Evolutionary conservation across 2,888 invertebrate genomes (phyloP).

Genomic region (Nephrocerus scutellatus): DNA sequence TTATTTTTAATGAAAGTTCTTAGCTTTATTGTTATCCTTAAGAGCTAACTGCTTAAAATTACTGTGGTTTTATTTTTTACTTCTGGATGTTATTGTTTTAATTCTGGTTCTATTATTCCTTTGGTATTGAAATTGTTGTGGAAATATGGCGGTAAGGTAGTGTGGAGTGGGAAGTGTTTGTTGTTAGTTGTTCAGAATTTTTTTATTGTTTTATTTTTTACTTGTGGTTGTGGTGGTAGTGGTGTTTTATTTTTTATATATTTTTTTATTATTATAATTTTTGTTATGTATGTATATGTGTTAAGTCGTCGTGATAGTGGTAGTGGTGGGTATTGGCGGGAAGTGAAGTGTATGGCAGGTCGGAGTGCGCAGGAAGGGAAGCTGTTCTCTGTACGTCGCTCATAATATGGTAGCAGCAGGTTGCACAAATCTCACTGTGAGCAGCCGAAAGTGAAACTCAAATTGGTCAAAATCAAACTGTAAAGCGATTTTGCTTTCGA

Average conservation of each 20-base stretch:
- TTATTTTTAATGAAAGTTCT: no score
- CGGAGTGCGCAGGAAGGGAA: no score
- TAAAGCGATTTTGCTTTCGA: no score
- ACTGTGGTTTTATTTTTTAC: constrained; percentile 22
- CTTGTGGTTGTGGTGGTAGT: constrained; percentile 16
- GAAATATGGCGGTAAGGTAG: constrained; percentile 12
- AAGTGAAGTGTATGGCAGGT: not conserved
- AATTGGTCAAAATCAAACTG: no score
- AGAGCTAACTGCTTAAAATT: constrained; percentile 24
- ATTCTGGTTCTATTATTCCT: constrained; percentile 5
- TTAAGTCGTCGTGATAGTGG: not conserved
- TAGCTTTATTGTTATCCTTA: constrained; percentile 19
- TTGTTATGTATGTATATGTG: no score
- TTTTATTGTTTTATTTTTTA: constrained; percentile 8
- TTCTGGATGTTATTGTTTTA: no score
- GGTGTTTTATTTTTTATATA: constrained; percentile 13
- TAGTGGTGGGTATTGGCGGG: not conserved
- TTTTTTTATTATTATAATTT: no score
- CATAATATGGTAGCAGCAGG: no score
- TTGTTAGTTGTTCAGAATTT: constrained; percentile 14
- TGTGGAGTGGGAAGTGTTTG: constrained; percentile 4
- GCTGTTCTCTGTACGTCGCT: no score
- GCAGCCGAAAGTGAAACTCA: no score
- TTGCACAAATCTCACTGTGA: no score
- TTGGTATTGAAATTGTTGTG: constrained; percentile 18